These are phyloP conservation scores for Eucriotettix oculatus DNA, from an alignment of 2,888 invertebrate genomes.

Conservation along the genomic window DNA sequence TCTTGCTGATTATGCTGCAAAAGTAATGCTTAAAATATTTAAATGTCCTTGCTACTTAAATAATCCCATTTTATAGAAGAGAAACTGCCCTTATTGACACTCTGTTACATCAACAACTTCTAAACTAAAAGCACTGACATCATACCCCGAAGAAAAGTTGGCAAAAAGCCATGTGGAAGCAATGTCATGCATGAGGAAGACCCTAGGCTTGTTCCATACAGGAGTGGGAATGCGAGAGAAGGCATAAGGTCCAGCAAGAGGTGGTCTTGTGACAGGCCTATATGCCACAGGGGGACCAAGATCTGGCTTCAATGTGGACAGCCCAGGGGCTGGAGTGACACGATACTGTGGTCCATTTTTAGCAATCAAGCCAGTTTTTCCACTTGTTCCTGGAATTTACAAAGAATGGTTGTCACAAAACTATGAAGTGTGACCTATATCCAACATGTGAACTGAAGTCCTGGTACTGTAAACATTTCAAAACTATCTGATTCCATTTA, in stretches of 20 bases:
- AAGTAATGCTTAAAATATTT: no score
- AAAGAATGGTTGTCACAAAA: no score
- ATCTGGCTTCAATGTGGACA: slow-evolving; percentile 25
- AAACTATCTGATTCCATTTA: no score
- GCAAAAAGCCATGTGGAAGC: slow-evolving; percentile 69
- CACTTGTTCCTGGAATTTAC: neutral
- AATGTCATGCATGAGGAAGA: slow-evolving; percentile 56
- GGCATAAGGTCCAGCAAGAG: slow-evolving; percentile 76
- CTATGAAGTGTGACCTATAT: no score
- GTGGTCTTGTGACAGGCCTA: slow-evolving; percentile 40
- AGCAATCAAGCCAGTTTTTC: slow-evolving; percentile 8
- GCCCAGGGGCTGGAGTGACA: slow-evolving; percentile 17
- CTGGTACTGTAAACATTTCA: no score
- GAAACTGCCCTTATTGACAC: no score
- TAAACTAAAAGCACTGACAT: neutral
- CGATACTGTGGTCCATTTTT: slow-evolving; percentile 16
- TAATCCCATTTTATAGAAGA: no score
- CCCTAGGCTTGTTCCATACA: slow-evolving; percentile 58
- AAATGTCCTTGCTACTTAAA: no score
- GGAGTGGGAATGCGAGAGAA: slow-evolving; percentile 76
- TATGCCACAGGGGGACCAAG: slow-evolving; percentile 31
- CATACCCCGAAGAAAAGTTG: slow-evolving; percentile 63
- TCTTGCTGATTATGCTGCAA: no score
- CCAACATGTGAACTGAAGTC: no score
- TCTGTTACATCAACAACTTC: no score